phyloP scores from a whole-genome alignment of 2,888 invertebrate species.

The Alloscopus bannaensis region DNA sequence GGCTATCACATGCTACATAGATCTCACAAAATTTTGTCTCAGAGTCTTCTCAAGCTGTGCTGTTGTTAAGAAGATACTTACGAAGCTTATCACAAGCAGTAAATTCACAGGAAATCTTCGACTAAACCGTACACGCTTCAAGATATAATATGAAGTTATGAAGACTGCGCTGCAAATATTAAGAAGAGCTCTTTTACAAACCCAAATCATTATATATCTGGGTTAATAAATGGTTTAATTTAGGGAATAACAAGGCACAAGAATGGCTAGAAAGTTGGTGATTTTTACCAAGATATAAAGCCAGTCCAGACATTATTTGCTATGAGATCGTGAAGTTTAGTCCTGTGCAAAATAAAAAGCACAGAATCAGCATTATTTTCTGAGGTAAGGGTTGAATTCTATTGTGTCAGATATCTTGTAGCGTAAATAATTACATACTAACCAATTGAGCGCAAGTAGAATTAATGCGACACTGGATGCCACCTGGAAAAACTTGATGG shows the following conservation, averaged over 20 bases:
- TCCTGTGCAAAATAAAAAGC: slow-evolving; percentile 22
- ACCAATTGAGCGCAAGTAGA: slow-evolving; percentile 55
- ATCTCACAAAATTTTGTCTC: too few relatives aligned
- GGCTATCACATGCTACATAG: too few relatives aligned
- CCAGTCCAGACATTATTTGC: slow-evolving; percentile 45
- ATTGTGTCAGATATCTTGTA: background rate
- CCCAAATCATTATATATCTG: background rate
- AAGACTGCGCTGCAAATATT: slow-evolving; percentile 27
- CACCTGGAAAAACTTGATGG: slow-evolving; percentile 62
- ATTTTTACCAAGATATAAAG: slow-evolving; percentile 46
- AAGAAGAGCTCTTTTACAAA: background rate
- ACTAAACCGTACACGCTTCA: slow-evolving; percentile 48
- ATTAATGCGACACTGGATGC: slow-evolving; percentile 49
- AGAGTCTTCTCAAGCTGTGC: too few relatives aligned
- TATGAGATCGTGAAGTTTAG: slow-evolving; percentile 45
- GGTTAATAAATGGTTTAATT: too few relatives aligned
- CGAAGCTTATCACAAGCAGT: slow-evolving; percentile 43
- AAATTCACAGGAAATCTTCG: slow-evolving; percentile 62
- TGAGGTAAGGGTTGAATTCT: background rate
- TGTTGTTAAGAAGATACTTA: too few relatives aligned
- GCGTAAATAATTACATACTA: slow-evolving; percentile 1
- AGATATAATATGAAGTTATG: slow-evolving; percentile 35
- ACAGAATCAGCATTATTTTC: too few relatives aligned
- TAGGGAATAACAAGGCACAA: too few relatives aligned
- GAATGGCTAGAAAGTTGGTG: too few relatives aligned